These are phyloP conservation scores for Dolichomitus sp. DNA, from an alignment of 2,888 invertebrate species.

Conservation along the genomic window DNA sequence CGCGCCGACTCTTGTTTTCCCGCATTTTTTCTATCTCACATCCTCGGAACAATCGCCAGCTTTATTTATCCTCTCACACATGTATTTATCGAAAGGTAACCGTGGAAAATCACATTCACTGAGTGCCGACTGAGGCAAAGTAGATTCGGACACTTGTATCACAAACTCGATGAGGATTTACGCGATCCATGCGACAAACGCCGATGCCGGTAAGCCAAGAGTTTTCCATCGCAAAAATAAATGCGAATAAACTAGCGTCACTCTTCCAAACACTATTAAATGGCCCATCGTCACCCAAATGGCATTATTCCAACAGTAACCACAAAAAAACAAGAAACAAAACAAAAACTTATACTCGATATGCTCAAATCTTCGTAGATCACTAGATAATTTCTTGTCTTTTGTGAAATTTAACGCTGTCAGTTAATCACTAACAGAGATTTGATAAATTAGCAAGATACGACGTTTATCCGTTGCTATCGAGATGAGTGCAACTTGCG, in stretches of 20 bases:
- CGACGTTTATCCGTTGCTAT: not conserved
- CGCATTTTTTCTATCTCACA: slow-evolving; percentile 79
- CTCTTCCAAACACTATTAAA: slow-evolving; percentile 11
- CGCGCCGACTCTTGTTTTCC: slow-evolving; percentile 68
- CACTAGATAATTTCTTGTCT: not conserved
- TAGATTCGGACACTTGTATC: slow-evolving; percentile 36
- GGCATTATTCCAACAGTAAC: not conserved
- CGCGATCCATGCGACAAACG: slow-evolving; percentile 44
- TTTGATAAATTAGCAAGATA: not conserved
- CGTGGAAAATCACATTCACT: not conserved
- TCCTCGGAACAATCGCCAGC: slow-evolving; percentile 61
- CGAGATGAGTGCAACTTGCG: not conserved
- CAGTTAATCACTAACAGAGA: not conserved
- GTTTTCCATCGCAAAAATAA: slow-evolving; percentile 55
- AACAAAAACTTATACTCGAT: not conserved
- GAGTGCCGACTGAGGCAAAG: not conserved
- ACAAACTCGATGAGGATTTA: slow-evolving; percentile 49
- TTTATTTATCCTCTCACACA: slow-evolving; percentile 2
- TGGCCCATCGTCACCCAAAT: slow-evolving; percentile 5
- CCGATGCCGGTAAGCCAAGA: slow-evolving; percentile 30
- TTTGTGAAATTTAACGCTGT: not conserved
- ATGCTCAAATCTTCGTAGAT: not conserved
- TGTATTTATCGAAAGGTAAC: not conserved
- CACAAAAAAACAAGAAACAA: not conserved
- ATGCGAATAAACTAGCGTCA: slow-evolving; percentile 42